Evolutionary conservation across 2,113 vertebrate species (phyloP).

Genomic region (Mastomys natalensis): DNA sequence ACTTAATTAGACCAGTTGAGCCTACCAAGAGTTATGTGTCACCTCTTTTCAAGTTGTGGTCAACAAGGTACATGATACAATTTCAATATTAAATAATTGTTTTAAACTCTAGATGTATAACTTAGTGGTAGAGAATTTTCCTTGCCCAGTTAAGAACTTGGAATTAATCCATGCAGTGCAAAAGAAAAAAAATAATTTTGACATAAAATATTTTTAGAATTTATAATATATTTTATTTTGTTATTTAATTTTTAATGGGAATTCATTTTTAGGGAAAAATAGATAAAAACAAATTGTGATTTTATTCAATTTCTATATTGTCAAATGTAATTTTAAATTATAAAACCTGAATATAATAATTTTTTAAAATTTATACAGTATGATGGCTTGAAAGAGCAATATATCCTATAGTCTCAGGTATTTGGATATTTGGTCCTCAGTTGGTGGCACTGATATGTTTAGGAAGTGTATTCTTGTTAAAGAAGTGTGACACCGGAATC

Average conservation of each 20-base stretch:
- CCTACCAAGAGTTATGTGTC: too few species aligned
- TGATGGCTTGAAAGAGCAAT: neutral
- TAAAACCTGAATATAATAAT: neutral
- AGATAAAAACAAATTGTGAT: neutral
- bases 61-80: neutral
- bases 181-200: neutral
- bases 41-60: neutral
- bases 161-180: neutral
- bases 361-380: neutral
- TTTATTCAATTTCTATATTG: slow-evolving; percentile 12
- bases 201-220: neutral
- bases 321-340: neutral
- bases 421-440: neutral
- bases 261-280: neutral
- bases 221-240: neutral
- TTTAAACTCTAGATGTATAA: neutral
- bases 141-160: neutral
- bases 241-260: slow-evolving; percentile 12
- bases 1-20: neutral
- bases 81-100: neutral
- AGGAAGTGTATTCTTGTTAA: neutral
- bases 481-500: neutral
- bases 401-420: neutral
- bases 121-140: neutral
- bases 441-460: neutral